Conservation (phyloP, 2,797 vertebrate species). For the Coregonus suidteri region DNA sequence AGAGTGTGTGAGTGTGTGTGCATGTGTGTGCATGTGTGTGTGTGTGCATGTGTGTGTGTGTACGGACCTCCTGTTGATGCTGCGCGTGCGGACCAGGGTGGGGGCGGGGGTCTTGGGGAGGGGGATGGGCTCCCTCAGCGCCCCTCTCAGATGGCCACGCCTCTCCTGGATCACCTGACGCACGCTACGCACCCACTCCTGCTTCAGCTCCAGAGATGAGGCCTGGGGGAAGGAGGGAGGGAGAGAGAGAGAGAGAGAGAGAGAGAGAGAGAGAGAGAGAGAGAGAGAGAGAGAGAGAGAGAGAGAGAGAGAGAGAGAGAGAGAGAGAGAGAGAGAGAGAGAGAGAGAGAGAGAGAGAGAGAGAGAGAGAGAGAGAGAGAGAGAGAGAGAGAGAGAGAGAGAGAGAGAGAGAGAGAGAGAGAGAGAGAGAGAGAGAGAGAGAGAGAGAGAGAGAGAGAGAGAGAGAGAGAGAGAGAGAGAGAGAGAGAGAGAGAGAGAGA, state of each 20-base stretch:
- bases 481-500: no score
- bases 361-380: no score
- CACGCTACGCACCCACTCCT: slow-evolving; percentile 98
- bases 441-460: fast-evolving
- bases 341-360: no score
- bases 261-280: no score
- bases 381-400: no score
- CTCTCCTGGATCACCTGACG: slow-evolving; percentile 97
- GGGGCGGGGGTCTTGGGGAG: slow-evolving; percentile 96
- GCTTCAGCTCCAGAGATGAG: slow-evolving; percentile 91
- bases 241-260: background rate
- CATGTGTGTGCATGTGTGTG: background rate
- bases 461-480: background rate
- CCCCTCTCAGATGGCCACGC: slow-evolving; percentile 94
- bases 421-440: background rate
- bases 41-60: background rate
- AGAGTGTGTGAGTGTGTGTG: slow-evolving; percentile 1
- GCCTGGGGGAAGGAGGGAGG: slow-evolving; percentile 71
- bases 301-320: no score
- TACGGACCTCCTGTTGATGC: slow-evolving; percentile 90
- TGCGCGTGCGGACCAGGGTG: slow-evolving; percentile 90
- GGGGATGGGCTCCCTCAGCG: slow-evolving; percentile 95
- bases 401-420: no score
- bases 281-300: no score
- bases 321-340: no score